Evolutionary conservation across 2,888 invertebrate genomes (phyloP), one percentile per base, ranked within the genome.

Genomic region (Yponomeuta sedellus): DNA sequence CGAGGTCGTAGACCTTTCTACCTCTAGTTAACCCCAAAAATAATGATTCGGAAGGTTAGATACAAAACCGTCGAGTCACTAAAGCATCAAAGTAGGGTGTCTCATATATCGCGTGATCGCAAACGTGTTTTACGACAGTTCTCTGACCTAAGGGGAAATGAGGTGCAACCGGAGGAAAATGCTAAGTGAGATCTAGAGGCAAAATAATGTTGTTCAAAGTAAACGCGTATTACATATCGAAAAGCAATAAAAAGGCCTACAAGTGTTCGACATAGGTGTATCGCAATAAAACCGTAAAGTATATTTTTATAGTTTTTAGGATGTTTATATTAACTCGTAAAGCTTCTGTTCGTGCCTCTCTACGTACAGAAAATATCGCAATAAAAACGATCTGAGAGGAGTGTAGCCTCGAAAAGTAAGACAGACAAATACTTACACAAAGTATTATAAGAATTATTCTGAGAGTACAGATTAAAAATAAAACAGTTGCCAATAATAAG

Each of bases 401-500:
- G 44, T 52, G 44, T 52, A 52, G 44, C 44, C 44, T 52, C 44
- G 44, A 16, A 52, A 52, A 52, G 44, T 52, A 52, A 52, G 44
- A 52, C 44, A 52, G 44, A 52, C 0, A 52, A 52, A 52, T 52
- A 34, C 34, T 34, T 34, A 34, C 44, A 16, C 10, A 52, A 52
- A 52, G 44, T 16, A 52, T 52, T 12, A 52, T 16, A 52, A 52
- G 16, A 52, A 16, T 52, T 52, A 52, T 52, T 16, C 16, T 16
- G 44, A 16, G 58, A 22, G 12, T n/a, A 8, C 20, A 58, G 58
- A 19, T 20, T 58, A 58, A 58, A 58, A 58, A 58, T 58, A 34
- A 39, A 40, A 64, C 64, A 34, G 39, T 64, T 40, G 34, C 64
- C 20, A 40, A 20, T 64, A 64, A 64, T 40, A 40, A 40, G 25